Base-by-base conservation (phyloP, 2,888 invertebrate genomes). In the Oeneis ivallda region DNA sequence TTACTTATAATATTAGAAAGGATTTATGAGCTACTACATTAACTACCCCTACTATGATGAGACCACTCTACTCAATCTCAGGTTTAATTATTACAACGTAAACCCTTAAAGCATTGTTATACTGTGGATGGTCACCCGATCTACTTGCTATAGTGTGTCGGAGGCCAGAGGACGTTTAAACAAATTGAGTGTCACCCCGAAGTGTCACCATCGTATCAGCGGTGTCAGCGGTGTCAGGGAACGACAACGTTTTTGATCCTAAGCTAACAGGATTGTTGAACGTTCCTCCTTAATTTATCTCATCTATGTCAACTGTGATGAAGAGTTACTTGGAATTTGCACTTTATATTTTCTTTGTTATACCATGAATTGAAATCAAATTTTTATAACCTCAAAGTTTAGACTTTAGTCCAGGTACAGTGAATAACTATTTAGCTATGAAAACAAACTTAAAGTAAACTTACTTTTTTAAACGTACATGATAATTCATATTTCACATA, bases 111-210 rank as follows among this genome's bases (percentile, higher is more conserved):
- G 61, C 68, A 70, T 71, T 68, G 69, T n/a, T n/a, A 68, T 65
- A 65, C 64, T 45, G 64, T 70, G 65, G 68, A 66, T 67, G 69
- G 71, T 65, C 71, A 74, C 66, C 70, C 70, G 72, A 74, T 75
- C 73, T 70, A 74, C 70, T 75, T 74, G 75, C 77, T 74, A 74
- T 64, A 71, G 45, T 69, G 70, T 68, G 73, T 71, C 58, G 64
- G 61, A 57, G 68, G 72, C 68, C 79, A 71, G 34, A 15, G 58
- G 34, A 47, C 58, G 56, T 56, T 39, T 68, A 75, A 78, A 82
- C 79, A 86, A 87, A 87, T 87, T 84, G 82, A 77, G 81, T 87
- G 87, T 87, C 86, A 81, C 74, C 76, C 26, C 0, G 26, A 26
- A 5, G 26, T 26, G 26, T 26, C 26, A 26, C 26, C 26, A 26